Conservation (phyloP, 2,113 vertebrate genomes). For the Gobio gobio region DNA sequence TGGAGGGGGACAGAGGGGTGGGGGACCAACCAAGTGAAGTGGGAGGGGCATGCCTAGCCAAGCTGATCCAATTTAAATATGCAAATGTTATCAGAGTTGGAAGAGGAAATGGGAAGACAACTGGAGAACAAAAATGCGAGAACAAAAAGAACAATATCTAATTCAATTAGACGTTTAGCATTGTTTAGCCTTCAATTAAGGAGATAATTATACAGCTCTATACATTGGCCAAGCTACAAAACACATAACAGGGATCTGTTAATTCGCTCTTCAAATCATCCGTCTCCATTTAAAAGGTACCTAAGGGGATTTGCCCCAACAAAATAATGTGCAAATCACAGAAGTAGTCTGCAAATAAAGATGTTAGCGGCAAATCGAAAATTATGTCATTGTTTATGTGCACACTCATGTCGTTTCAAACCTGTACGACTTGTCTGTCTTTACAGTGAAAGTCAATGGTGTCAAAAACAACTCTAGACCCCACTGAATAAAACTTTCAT, state of each 20-base stretch:
- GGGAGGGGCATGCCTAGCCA: conserved; percentile 55
- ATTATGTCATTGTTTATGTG: background rate
- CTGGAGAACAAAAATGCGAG: conserved; percentile 49
- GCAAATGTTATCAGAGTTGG: conserved; percentile 64
- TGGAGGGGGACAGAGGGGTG: conserved; percentile 34
- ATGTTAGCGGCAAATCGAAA: background rate
- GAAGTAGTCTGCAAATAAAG: background rate
- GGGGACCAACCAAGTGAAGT: conserved; percentile 36
- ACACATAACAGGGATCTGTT: background rate
- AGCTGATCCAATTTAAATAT: conserved; percentile 73
- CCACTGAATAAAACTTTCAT: background rate
- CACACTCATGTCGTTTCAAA: background rate
- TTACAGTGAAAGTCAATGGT: background rate
- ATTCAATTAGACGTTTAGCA: conserved; percentile 64
- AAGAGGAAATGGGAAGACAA: conserved; percentile 50
- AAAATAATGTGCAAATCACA: background rate
- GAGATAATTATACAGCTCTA: conserved; percentile 57
- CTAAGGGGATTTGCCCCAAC: background rate
- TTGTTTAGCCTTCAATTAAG: conserved; percentile 51
- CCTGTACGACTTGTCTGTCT: background rate
- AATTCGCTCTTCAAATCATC: conserved; percentile 15
- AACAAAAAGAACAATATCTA: conserved; percentile 36
- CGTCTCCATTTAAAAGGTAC: background rate
- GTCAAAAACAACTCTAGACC: background rate
- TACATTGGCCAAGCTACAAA: conserved; percentile 16